phyloP scores from a whole-genome alignment of 2,113 vertebrate genomes.

The Rousettus leschenaultii region DNA sequence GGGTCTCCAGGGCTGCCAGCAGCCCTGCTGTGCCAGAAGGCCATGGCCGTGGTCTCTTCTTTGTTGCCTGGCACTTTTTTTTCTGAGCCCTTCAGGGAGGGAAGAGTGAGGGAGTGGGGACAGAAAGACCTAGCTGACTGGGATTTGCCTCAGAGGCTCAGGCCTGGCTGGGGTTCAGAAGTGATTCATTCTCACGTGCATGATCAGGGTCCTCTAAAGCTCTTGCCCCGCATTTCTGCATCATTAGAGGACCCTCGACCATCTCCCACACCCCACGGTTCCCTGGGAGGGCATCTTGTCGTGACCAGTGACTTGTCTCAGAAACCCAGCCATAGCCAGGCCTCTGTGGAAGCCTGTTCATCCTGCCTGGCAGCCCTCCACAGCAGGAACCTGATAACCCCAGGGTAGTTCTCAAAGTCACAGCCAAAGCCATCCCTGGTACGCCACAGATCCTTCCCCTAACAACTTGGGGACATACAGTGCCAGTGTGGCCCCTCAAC shows the following conservation, averaged over 20 bases:
- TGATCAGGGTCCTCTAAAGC: neutral
- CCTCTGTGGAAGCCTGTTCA: neutral
- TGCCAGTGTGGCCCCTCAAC: accelerated
- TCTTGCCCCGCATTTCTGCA: neutral
- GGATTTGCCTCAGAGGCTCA: neutral
- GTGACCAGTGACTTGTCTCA: neutral
- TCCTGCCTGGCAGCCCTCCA: neutral
- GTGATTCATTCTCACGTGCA: neutral
- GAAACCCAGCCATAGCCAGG: neutral
- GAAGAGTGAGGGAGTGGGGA: neutral
- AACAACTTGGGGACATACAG: neutral
- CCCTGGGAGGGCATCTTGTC: neutral
- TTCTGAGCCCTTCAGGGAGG: neutral
- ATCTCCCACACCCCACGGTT: neutral
- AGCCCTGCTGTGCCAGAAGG: neutral
- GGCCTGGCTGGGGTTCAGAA: neutral
- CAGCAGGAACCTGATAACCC: neutral
- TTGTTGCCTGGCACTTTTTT: neutral
- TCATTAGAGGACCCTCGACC: neutral
- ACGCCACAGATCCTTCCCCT: neutral
- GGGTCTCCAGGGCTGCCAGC: too few relatives aligned
- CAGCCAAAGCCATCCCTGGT: neutral
- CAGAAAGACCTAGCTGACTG: neutral
- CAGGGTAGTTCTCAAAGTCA: neutral
- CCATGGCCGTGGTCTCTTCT: neutral